Evolutionary conservation across 2,888 invertebrate genomes (phyloP), one percentile per base, ranked within the genome.

Genomic region (Chalcis sispes): DNA sequence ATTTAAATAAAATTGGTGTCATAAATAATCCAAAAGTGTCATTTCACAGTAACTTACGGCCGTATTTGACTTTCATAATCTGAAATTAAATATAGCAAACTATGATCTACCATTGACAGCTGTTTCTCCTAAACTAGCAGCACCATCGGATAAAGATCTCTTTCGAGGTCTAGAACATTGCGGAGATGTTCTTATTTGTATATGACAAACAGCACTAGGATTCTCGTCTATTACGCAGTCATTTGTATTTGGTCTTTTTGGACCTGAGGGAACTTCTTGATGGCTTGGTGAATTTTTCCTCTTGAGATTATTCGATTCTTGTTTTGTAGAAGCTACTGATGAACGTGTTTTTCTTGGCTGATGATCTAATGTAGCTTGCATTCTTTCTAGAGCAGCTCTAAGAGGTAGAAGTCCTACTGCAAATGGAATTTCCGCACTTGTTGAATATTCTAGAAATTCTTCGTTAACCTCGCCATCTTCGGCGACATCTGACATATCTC

Each of bases 321-420:
- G 82, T 59, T 84, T 85, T 3, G 80, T 74, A 0, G 86, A 85
- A 10, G 86, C 85, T n/a, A 85, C 86, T 0, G 88, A 88, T 0
- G 89, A 89, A 23, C 89, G 82, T 0, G 89, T 89, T 80, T 89
- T 89, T 10, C 89, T 81, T 1, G 89, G 89, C 29, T 89, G 89
- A 81, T 89, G 87, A 81, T 89, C 89, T 0, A 88, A 84, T 50
- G 86, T 89, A 0, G 89, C 87, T 77, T 89, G 89, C 85, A 89
- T 88, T 62, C 87, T 86, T 67, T 89, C 89, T 1, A 89, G 74
- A 4, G 89, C 89, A 2, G 88, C 88, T 59, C 88, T 85, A 13
- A 89, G 77, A 1, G 89, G 89, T 54, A 89, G 77, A 27, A 89
- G 81, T 3, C 89, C 89, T 8, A 89, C 89, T 2, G 89, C 89